These are phyloP conservation scores for Burhinus bistriatus DNA, from an alignment of 2,113 vertebrate genomes.

Conservation along the genomic window DNA sequence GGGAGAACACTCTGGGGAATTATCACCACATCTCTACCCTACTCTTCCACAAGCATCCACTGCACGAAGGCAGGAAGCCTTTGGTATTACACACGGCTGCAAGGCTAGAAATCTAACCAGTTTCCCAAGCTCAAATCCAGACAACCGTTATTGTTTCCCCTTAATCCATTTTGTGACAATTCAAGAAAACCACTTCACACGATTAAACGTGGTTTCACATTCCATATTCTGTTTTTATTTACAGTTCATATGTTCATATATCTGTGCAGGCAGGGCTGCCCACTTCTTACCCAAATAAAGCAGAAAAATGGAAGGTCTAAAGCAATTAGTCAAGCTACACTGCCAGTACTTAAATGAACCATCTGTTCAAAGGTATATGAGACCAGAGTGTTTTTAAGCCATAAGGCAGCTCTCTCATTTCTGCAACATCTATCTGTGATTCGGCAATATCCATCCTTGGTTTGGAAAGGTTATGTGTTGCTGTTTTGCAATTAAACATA, in stretches of 20 bases:
- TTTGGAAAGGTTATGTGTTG: neutral
- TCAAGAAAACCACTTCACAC: neutral
- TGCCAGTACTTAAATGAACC: slow-evolving; percentile 48
- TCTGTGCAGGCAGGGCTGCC: slow-evolving; percentile 4
- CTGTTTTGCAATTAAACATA: neutral
- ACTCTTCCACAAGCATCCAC: neutral
- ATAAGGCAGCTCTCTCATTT: neutral
- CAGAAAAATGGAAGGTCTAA: slow-evolving; percentile 23
- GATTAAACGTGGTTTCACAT: neutral
- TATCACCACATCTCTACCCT: neutral
- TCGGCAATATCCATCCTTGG: neutral
- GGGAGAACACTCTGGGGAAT: neutral
- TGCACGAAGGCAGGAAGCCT: neutral
- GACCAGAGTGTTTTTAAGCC: neutral
- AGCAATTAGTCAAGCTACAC: slow-evolving; percentile 38
- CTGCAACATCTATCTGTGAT: neutral
- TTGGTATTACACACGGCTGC: neutral
- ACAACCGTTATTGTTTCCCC: neutral
- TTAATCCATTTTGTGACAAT: neutral
- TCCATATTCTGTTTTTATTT: slow-evolving; percentile 5
- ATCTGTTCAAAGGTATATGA: slow-evolving; percentile 54
- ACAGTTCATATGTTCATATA: neutral
- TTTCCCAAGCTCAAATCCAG: neutral
- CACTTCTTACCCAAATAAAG: slow-evolving; percentile 36
- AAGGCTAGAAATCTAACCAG: neutral